A percentile compares a stretch with the other conserved stretches of the same genome.
Evolutionary conservation across 2,797 vertebrate species (phyloP).

Genomic region (Alfaro cultratus): DNA sequence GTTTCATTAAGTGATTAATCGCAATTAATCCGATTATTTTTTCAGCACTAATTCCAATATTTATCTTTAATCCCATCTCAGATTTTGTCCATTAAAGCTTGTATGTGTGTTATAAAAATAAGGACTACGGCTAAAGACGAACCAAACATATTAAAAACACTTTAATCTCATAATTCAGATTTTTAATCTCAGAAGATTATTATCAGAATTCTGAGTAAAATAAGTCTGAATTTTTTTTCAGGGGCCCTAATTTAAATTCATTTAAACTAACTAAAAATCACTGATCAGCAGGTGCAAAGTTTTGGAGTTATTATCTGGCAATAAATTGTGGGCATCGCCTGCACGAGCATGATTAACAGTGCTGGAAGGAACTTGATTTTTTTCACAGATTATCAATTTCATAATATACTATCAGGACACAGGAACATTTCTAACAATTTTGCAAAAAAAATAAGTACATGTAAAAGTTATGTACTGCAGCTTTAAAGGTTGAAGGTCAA

Average conservation of each 20-base stretch:
- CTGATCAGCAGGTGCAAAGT: neutral
- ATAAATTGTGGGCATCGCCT: neutral
- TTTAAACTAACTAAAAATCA: neutral
- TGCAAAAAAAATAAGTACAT: neutral
- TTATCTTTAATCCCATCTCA: neutral
- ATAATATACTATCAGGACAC: neutral
- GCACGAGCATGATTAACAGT: neutral
- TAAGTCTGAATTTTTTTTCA: no score
- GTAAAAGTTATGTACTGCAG: neutral
- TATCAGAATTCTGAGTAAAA: no score
- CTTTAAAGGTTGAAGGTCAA: conserved; percentile 30
- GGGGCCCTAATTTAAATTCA: no score
- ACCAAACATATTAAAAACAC: neutral
- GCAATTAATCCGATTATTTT: no score
- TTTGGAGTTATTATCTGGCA: neutral
- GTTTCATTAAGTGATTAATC: no score
- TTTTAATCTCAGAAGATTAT: no score
- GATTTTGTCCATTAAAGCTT: neutral
- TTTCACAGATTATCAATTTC: neutral
- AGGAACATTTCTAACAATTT: neutral
- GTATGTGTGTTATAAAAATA: neutral
- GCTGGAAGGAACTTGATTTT: no score
- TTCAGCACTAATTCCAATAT: neutral
- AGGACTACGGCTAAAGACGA: neutral
- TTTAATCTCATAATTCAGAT: no score